These are phyloP conservation scores for Bufotes viridis DNA, from an alignment of 2,797 vertebrate species.

Conservation along the genomic window DNA sequence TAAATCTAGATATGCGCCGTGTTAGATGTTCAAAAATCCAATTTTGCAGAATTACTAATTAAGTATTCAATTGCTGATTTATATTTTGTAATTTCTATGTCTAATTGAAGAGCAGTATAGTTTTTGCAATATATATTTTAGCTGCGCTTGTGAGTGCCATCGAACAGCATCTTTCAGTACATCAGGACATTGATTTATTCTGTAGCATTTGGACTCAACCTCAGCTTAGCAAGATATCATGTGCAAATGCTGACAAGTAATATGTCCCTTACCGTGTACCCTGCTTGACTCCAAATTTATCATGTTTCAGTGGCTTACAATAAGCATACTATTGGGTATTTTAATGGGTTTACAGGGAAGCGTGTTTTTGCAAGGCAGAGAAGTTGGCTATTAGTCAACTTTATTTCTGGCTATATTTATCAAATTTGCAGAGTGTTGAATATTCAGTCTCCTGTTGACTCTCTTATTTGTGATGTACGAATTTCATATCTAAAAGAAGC, in stretches of 20 bases:
- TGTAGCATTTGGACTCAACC: conserved; percentile 54
- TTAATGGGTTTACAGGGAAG: conserved; percentile 57
- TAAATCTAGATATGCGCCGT: conserved; percentile 50
- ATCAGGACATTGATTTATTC: conserved; percentile 34
- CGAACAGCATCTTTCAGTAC: conserved; percentile 14
- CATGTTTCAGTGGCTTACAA: conserved; percentile 56
- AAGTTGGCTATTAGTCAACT: conserved; percentile 70
- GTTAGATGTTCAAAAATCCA: conserved; percentile 21
- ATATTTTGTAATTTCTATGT: neutral
- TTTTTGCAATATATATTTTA: neutral
- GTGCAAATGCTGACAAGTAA: conserved; percentile 55
- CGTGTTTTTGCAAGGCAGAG: conserved; percentile 61
- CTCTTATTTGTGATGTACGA: conserved; percentile 26
- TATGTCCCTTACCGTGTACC: conserved; percentile 52
- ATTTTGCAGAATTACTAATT: conserved; percentile 7
- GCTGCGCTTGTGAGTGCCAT: neutral
- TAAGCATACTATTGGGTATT: conserved; percentile 50
- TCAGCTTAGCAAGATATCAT: conserved; percentile 56
- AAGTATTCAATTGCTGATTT: conserved; percentile 33
- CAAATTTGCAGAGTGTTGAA: conserved; percentile 46
- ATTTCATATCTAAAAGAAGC: conserved; percentile 12
- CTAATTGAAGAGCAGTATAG: neutral
- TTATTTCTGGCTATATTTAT: conserved; percentile 66
- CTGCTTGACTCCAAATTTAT: conserved; percentile 63
- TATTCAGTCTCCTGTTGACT: conserved; percentile 46